Evolutionary conservation across 2,797 vertebrate genomes (phyloP).

Genomic region (Lacerta bilineata): DNA sequence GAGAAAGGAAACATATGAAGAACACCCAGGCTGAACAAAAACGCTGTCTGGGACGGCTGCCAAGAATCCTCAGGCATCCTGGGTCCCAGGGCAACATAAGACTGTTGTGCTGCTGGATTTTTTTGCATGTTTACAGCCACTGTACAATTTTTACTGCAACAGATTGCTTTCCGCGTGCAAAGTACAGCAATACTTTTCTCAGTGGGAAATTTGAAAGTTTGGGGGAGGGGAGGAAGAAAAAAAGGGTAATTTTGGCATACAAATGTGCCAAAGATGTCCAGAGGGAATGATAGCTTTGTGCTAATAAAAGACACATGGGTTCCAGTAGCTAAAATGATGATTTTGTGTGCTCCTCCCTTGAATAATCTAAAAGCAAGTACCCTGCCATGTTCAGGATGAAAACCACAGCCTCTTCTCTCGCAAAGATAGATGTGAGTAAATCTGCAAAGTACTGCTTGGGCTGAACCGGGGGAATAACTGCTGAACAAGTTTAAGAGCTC

Average conservation of each 20-base stretch:
- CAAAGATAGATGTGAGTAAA: constrained; percentile 3
- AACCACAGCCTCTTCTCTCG: constrained; percentile 18
- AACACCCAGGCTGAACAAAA: constrained; percentile 68
- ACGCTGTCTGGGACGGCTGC: constrained; percentile 68
- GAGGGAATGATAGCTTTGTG: constrained; percentile 58
- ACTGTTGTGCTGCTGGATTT: constrained; percentile 60
- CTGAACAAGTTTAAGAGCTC: background rate
- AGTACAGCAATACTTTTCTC: constrained; percentile 19
- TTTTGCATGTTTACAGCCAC: constrained; percentile 46
- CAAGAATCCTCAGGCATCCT: constrained; percentile 69
- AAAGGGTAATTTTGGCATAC: constrained; percentile 45
- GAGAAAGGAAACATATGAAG: constrained; percentile 69
- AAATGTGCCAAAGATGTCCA: constrained; percentile 59
- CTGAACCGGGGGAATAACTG: background rate
- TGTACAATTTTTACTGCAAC: constrained; percentile 46
- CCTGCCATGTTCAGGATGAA: constrained; percentile 29
- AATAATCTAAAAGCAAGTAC: constrained; percentile 47
- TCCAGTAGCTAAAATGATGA: constrained; percentile 24
- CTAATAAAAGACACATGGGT: constrained; percentile 42
- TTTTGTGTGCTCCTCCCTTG: constrained; percentile 26
- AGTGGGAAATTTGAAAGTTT: constrained; percentile 10
- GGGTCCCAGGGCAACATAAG: constrained; percentile 61
- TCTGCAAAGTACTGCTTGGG: constrained; percentile 7
- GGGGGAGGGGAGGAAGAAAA: background rate
- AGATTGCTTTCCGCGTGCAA: constrained; percentile 52